Evolutionary conservation across 2,888 invertebrate species (phyloP), one percentile per base, ranked within the genome.

Genomic region (Chironomus riparius): DNA sequence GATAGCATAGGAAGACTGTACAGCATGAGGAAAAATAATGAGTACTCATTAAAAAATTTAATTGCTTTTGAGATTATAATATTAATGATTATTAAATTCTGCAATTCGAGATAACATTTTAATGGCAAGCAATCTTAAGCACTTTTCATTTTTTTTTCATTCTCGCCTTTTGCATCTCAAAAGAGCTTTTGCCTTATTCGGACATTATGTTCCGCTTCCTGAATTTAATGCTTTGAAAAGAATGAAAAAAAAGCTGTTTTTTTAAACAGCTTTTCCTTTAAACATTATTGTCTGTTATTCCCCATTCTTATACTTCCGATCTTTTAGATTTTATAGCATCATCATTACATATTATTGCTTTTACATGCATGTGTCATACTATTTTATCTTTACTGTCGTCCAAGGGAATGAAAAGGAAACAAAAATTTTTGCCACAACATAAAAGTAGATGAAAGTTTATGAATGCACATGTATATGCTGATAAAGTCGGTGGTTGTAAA

Each of bases 31-130:
- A 70, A 70, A 50, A 47, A 48, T 13, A 70, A 70, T 48, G 18
- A 70, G 24, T 21, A 22, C 70, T 70, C 70, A 70, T 70, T 70
- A 56, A 70, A 70, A 65, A 65, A 50, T 70, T 70, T 70, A 70
- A 70, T 70, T 70, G 70, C 70, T 48, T 48, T 70, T 13, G 13
- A 70, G 70, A 70, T 70, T 56, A 70, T 70, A 50, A 50, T 70
- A 70, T 70, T 50, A 70, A 70, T 70, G 70, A 70, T 48, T 56
- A 70, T 70, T 70, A 56, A 70, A 70, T 48, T 70, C 70, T 56
- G 24, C 24, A 24, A 56, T 56, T 56, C 15, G 15, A 70, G 70
- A 70, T 70, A 70, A 70, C 70, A 50, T 47, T 70, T 56, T 70
- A 70, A 70, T 70, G 70, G 70, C 56, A 18, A 38, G 10, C 38